A percentile compares a stretch with the other conserved stretches of the same genome.
Conservation (phyloP, 2,797 vertebrate genomes). For the Picus viridis region DNA sequence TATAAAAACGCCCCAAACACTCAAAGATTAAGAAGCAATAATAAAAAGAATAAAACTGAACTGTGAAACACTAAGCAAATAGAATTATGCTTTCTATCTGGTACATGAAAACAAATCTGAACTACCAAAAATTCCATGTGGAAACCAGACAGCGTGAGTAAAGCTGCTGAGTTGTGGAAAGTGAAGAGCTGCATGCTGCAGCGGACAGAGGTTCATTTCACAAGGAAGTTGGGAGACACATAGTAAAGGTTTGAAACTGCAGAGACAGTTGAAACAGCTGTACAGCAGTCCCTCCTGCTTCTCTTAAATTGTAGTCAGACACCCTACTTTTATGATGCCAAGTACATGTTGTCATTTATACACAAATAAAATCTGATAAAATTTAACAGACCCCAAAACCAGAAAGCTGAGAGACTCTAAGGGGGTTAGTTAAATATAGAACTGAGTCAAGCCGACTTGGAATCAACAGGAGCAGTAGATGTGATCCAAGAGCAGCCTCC, state of each 20-base stretch:
- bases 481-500: not conserved
- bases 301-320: not conserved
- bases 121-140: not conserved
- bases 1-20: not conserved
- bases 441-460: not conserved
- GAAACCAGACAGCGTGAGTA: not conserved
- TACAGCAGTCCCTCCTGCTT: not conserved
- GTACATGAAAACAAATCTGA: constrained; percentile 23
- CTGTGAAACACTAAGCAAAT: not conserved
- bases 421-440: not conserved
- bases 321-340: not conserved
- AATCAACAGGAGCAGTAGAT: not conserved
- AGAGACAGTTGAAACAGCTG: constrained; percentile 7
- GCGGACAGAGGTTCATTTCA: not conserved
- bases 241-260: not conserved
- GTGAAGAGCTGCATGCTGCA: not conserved
- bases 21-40: constrained; percentile 11
- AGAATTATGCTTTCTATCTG: not conserved
- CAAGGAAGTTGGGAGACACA: not conserved
- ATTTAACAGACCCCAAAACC: not conserved
- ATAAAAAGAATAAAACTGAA: constrained; percentile 28
- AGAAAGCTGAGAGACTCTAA: not conserved
- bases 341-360: not conserved
- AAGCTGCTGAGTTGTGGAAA: not conserved
- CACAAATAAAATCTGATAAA: not conserved